A percentile compares a stretch with the other conserved stretches of the same genome.
These are phyloP conservation scores for Hippoglossus hippoglossus DNA, from an alignment of 2,797 vertebrate species.

Conservation along the genomic window DNA sequence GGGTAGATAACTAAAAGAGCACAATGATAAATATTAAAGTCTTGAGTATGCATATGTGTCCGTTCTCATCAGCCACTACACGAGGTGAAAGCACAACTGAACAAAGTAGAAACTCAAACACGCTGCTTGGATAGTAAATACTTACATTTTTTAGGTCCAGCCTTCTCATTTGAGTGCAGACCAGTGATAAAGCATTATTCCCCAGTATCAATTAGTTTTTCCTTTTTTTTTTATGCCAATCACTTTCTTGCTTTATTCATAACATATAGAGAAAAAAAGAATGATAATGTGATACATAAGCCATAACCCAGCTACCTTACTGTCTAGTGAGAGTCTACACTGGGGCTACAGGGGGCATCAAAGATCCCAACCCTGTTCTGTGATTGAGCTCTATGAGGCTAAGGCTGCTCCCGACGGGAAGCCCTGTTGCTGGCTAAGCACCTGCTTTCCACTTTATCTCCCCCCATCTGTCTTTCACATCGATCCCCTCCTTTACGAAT, in stretches of 20 bases:
- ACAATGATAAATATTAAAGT: neutral
- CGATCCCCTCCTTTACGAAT: slow-evolving; percentile 55
- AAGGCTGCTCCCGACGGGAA: slow-evolving; percentile 46
- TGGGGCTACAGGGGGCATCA: slow-evolving; percentile 12
- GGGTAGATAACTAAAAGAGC: neutral
- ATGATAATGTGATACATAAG: neutral
- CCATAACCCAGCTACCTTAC: neutral
- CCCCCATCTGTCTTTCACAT: slow-evolving; percentile 65
- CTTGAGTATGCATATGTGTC: neutral
- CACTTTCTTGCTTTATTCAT: neutral
- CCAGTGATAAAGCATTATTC: too few species aligned
- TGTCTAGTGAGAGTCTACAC: slow-evolving; percentile 11
- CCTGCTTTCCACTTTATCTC: slow-evolving; percentile 54
- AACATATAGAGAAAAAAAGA: neutral
- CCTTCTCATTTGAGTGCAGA: neutral
- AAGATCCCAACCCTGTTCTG: slow-evolving; percentile 30
- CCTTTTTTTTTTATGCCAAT: too few species aligned
- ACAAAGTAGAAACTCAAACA: neutral
- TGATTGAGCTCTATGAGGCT: slow-evolving; percentile 20
- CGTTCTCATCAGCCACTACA: slow-evolving; percentile 21
- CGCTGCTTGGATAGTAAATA: neutral
- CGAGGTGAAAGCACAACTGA: slow-evolving; percentile 7
- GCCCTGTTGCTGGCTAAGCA: slow-evolving; percentile 68
- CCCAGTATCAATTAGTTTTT: too few species aligned
- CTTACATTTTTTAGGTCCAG: slow-evolving; percentile 7